These are phyloP conservation scores for Limnodromus scolopaceus DNA, from an alignment of 2,797 vertebrate species.

Conservation along the genomic window DNA sequence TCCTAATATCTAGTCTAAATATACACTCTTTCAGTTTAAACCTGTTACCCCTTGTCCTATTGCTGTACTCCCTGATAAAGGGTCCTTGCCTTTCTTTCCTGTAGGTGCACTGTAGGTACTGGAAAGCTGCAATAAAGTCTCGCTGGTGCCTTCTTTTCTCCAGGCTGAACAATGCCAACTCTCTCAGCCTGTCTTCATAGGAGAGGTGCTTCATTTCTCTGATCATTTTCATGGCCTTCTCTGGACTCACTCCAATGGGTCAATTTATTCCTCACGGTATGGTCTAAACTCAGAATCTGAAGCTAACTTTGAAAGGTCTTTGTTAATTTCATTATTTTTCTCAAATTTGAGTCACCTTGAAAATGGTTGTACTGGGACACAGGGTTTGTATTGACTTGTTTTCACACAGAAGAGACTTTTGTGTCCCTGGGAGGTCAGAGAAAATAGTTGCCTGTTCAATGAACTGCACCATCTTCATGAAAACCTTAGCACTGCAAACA, in stretches of 20 bases:
- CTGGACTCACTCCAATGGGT: not conserved
- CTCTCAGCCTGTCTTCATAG: not conserved
- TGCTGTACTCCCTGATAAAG: not conserved
- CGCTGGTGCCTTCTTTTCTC: not conserved
- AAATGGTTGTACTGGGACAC: not conserved
- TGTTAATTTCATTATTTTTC: not conserved
- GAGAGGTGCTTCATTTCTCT: not conserved
- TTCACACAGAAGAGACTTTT: not conserved
- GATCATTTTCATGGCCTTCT: not conserved
- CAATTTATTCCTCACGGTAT: not conserved
- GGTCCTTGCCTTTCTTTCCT: not conserved
- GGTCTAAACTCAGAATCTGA: not conserved
- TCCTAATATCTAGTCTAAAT: not conserved
- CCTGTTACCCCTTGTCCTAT: not conserved
- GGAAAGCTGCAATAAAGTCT: not conserved
- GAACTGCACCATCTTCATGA: not conserved
- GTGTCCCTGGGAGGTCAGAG: not conserved
- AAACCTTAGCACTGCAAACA: not conserved
- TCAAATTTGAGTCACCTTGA: not conserved
- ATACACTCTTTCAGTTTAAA: not conserved
- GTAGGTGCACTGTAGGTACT: not conserved
- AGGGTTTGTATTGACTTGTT: not conserved
- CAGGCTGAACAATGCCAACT: not conserved
- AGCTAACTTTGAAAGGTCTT: not conserved
- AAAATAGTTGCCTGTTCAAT: not conserved